Evolutionary conservation across 2,888 invertebrate genomes (phyloP).

Genomic region (Drosophila pegasa): DNA sequence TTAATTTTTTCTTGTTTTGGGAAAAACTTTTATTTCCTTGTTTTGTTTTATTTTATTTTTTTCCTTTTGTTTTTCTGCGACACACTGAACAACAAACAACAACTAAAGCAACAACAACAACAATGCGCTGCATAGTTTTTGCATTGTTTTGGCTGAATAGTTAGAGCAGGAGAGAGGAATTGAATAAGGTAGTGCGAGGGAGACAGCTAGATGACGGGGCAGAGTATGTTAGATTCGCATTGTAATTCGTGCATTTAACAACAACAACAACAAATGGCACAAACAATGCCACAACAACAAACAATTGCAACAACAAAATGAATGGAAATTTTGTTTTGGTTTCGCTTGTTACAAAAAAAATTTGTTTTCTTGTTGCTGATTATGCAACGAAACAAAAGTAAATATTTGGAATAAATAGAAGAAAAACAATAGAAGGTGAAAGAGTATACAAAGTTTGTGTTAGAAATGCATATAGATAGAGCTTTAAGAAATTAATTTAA

Average conservation of each 20-base stretch:
- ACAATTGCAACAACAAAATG: conserved; percentile 14
- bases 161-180: not conserved
- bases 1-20: conserved; percentile 28
- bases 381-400: conserved; percentile 29
- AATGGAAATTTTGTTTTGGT: conserved; percentile 24
- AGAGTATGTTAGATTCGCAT: conserved; percentile 34
- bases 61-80: conserved; percentile 23
- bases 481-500: too few species aligned
- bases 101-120: conserved; percentile 33
- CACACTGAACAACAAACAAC: conserved; percentile 44
- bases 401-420: not conserved
- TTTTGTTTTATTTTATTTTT: conserved; percentile 13
- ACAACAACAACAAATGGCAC: conserved; percentile 22
- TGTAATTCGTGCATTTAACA: conserved; percentile 58
- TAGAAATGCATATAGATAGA: too few species aligned
- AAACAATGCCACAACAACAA: conserved; percentile 27
- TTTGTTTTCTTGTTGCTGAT: conserved; percentile 5
- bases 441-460: not conserved
- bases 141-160: conserved; percentile 48
- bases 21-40: conserved; percentile 48
- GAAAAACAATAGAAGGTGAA: not conserved
- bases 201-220: not conserved
- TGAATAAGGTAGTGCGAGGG: not conserved
- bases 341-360: conserved; percentile 36
- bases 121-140: conserved; percentile 49